A percentile compares a stretch with the other conserved stretches of the same genome.
phyloP scores from a whole-genome alignment of 1,140 invertebrate species.

The Antheraea pernyi region DNA sequence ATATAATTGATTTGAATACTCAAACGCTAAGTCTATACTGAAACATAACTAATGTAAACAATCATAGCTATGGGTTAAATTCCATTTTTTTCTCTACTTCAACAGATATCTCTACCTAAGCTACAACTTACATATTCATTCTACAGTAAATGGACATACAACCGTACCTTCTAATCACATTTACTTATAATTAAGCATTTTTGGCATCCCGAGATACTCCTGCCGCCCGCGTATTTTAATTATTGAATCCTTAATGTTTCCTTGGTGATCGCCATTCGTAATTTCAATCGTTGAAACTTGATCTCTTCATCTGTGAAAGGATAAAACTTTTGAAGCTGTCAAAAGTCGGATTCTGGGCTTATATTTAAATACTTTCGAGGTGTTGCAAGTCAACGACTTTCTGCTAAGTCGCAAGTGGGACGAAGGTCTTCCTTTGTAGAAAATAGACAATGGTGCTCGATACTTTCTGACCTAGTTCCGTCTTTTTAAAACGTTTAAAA shows the following conservation, averaged over 20 bases:
- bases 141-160: slow-evolving; percentile 76
- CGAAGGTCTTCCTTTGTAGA: slow-evolving; percentile 5
- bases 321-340: slow-evolving; percentile 7
- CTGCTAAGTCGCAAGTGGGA: not conserved
- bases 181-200: slow-evolving; percentile 47
- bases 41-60: not conserved
- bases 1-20: not conserved
- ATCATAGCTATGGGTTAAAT: not conserved
- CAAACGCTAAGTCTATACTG: not conserved
- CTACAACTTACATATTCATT: slow-evolving; percentile 35
- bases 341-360: slow-evolving; percentile 4
- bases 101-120: slow-evolving; percentile 52
- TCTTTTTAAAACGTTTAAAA: not conserved
- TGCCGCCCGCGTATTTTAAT: not conserved
- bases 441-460: slow-evolving; percentile 7
- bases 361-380: not conserved
- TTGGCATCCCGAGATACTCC: slow-evolving; percentile 63
- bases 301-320: slow-evolving; percentile 64
- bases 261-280: slow-evolving; percentile 20
- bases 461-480: not conserved
- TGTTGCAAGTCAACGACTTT: slow-evolving; percentile 7
- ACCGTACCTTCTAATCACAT: slow-evolving; percentile 54
- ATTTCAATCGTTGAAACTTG: slow-evolving; percentile 28
- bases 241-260: slow-evolving; percentile 4
- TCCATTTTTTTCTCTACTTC: slow-evolving; percentile 41